Conservation (phyloP, 2,113 vertebrate genomes). For the Mola mola region DNA sequence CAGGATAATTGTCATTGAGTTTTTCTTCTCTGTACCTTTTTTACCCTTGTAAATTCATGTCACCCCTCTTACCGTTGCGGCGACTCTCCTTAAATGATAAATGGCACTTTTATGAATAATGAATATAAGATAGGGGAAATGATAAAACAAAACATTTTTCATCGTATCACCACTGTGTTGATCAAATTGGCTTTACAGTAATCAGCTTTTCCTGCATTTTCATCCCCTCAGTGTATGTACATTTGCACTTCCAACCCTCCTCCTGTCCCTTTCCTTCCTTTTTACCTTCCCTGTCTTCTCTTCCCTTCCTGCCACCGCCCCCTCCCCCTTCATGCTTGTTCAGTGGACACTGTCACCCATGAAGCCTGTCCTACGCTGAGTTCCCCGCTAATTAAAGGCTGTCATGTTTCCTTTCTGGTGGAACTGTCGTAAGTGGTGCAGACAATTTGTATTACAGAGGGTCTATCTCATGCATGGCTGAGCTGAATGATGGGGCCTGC, state of each 20-base stretch:
- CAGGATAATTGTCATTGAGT: no score
- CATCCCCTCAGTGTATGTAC: no score
- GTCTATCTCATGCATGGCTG: constrained; percentile 78
- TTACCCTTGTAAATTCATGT: no score
- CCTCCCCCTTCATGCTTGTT: neutral
- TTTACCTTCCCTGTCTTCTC: neutral
- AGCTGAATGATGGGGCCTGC: constrained; percentile 69
- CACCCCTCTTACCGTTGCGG: no score
- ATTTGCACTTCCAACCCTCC: neutral
- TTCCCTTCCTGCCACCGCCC: neutral
- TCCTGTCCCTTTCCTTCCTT: constrained; percentile 19
- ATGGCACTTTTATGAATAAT: no score
- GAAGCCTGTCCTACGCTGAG: constrained; percentile 39
- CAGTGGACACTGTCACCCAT: constrained; percentile 2
- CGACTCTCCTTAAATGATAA: no score
- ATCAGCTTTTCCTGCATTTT: no score
- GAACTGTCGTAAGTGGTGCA: constrained; percentile 67
- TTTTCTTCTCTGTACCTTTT: no score
- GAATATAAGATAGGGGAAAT: no score
- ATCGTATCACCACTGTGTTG: no score
- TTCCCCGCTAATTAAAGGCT: constrained; percentile 72
- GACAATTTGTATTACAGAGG: constrained; percentile 83
- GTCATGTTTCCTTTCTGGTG: constrained; percentile 75
- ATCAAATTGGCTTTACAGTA: no score
- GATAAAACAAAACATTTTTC: no score